Base-by-base conservation (phyloP, 2,113 vertebrate species). In the Gila orcuttii region DNA sequence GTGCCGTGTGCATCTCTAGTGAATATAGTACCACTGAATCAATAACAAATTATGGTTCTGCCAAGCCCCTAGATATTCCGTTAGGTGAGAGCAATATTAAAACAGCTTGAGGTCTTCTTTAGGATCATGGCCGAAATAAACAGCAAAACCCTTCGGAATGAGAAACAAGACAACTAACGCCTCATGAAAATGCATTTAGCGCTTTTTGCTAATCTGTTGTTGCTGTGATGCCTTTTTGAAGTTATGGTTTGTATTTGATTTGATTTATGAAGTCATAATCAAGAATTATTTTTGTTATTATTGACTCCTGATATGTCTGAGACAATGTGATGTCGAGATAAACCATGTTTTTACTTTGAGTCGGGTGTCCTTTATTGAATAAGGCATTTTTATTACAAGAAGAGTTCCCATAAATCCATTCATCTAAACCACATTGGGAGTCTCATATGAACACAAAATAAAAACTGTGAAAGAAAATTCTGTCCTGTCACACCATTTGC, bases 101-200 rank as follows among this genome's bases (percentile, higher is more conserved):
- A 86, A 82, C 71, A 77, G 71, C 85, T 86, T 55, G 42, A 83
- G 85, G 79, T 86, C 73, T 86, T 86, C 69, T 86, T 82, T 83
- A 77, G 85, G 85, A 86, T 86, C 79, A 83, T 57, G 73, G 31
- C 66, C 5, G 19, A 83, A 86, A 88, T 88, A 31, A 50, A 57
- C 31, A 89, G 82, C 82, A 87, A 84, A 87, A 90, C 88, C 90
- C 89, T 91, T 89, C 86, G 86, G 83, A 89, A 86, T 78, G 79
- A 86, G 82, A 81, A 86, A 89, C 87, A 84, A 69, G 84, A 28
- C 79, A 82, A 90, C 84, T 79, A 83, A 90, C 86, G 47, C 47
- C 60, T 83, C 80, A 91, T 88, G 1, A 55, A 75, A 75, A 82
- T 62, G 8, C 39, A 47, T 52, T 83, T 87, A 9, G 28, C 13